Evolutionary conservation across 1,140 invertebrate species (phyloP).

Genomic region (Camponotus vicinus): DNA sequence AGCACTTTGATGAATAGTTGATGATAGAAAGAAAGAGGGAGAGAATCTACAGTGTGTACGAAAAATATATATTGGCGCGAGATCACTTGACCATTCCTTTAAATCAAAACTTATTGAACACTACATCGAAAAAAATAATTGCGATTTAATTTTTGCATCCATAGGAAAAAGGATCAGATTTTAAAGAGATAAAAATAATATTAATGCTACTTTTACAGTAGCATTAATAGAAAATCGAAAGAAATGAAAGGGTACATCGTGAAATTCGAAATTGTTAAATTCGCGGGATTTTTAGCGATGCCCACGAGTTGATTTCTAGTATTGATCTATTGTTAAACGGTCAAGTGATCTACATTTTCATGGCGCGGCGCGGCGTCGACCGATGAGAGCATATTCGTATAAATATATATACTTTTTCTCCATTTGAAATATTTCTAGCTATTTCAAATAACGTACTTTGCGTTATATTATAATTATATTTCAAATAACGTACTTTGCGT

Average conservation of each 20-base stretch:
- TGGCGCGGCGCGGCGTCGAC: constrained; percentile 82
- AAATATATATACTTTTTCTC: not conserved
- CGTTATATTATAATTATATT: not conserved
- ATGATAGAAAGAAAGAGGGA: constrained; percentile 61
- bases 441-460: not conserved
- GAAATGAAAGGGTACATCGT: not conserved
- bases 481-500: too few relatives aligned
- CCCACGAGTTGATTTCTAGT: constrained; percentile 29
- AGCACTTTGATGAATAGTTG: constrained; percentile 50
- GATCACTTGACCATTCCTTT: constrained; percentile 79
- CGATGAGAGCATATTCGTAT: constrained; percentile 41
- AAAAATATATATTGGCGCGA: constrained; percentile 77
- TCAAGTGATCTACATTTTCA: constrained; percentile 82
- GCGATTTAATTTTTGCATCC: constrained; percentile 17
- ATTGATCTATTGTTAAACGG: constrained; percentile 49
- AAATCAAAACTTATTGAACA: not conserved
- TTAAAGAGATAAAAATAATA: not conserved
- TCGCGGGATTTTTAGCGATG: not conserved
- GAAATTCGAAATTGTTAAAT: constrained; percentile 13
- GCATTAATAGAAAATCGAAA: not conserved
- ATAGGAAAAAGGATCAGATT: not conserved
- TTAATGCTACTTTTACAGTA: not conserved
- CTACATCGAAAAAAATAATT: not conserved
- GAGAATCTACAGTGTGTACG: constrained; percentile 67
- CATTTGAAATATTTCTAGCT: not conserved